Evolutionary conservation across 2,113 vertebrate genomes (phyloP), one percentile per base, ranked within the genome.

Genomic region (Carettochelys insculpta): DNA sequence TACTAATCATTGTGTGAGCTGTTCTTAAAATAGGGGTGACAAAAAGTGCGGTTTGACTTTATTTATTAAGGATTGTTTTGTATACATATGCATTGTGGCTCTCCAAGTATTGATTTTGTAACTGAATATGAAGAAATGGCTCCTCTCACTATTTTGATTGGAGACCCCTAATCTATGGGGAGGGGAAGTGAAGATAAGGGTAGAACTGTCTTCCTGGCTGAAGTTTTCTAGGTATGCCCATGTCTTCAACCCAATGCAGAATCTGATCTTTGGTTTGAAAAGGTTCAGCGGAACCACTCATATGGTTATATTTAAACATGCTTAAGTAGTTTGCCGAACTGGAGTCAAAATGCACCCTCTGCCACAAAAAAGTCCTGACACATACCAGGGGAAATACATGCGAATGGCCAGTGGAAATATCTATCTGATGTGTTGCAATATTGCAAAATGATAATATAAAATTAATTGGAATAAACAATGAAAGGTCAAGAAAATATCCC

Each of bases 401-500:
- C 8, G 50, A 41, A 24, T 6, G 3, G 2, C 10, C 11, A 58
- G 51, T 38, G 43, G 7, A 16, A n/a, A 54, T 47, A 7, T 47
- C 31, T 2, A 13, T 79, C 83, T 83, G 38, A 88, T 3, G 2
- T 38, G 31, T 47, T 93, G 3, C 1, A 86, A 80, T 58, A 54
- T 41, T 86, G 84, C 29, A 61, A 29, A 41, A 89, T 80, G 61
- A 16, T 0, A 0, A 27, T 48, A 27, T 12, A 11, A 38, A 8
- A 85, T 85, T 90, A 87, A 82, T 8, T 71, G 27, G 16, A 68
- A 82, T 58, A 4, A 85, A 85, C 34, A 71, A 71, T 1, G 12
- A 85, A 92, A 77, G 52, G 19, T 94, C 71, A 71, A 29, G 61
- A 61, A 92, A 95, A 78, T n/a, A 89, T 45, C 87, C 73, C 71